Evolutionary conservation across 2,797 vertebrate species (phyloP).

Genomic region (Simalia tracyae): DNA sequence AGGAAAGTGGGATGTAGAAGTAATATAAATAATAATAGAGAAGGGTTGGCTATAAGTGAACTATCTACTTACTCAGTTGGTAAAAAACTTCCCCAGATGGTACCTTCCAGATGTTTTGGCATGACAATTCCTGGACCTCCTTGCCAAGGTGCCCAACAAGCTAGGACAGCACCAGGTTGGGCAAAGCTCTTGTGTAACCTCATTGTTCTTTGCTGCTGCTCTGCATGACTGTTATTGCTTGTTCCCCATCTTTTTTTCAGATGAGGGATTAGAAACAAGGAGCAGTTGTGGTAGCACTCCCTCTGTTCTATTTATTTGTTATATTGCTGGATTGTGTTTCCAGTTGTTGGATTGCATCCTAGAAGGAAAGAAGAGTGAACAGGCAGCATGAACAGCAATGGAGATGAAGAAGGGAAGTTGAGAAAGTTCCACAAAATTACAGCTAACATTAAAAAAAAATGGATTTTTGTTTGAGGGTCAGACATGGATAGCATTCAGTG

Average conservation of each 20-base stretch:
- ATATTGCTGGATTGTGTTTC: background rate
- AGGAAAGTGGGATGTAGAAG: background rate
- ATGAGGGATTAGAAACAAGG: background rate
- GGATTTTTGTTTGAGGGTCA: background rate
- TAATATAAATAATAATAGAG: background rate
- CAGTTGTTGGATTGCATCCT: background rate
- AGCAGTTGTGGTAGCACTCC: background rate
- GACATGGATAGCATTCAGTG: background rate
- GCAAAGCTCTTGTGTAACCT: background rate
- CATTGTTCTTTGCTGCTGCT: background rate
- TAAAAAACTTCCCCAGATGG: background rate
- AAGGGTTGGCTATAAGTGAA: background rate
- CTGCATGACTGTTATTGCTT: background rate
- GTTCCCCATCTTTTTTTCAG: background rate
- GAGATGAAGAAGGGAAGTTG: background rate
- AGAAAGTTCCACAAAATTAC: background rate
- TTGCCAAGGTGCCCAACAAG: background rate
- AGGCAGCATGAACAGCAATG: background rate
- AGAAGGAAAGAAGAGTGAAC: background rate
- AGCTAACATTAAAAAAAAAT: background rate
- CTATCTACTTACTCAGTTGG: background rate
- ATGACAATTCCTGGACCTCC: background rate
- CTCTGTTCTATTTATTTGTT: background rate
- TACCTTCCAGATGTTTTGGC: background rate
- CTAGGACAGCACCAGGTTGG: background rate